These are phyloP conservation scores for Nannobrachium achirus DNA, from an alignment of 2,113 vertebrate genomes.

Conservation along the genomic window DNA sequence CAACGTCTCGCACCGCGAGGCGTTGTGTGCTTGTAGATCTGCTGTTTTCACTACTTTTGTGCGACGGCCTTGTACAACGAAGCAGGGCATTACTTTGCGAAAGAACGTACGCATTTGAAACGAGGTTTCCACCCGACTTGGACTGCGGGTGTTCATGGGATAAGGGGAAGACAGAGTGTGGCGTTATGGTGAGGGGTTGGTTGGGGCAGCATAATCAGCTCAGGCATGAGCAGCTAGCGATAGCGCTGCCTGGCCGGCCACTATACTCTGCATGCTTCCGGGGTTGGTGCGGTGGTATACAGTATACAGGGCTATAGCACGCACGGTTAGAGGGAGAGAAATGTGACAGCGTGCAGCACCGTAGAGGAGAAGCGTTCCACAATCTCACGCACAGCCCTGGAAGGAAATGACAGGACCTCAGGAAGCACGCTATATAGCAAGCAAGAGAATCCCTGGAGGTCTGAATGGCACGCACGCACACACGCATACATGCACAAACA, in stretches of 20 bases:
- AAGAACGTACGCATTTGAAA: too few species aligned
- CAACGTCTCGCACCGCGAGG: too few species aligned
- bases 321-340: slow-evolving; percentile 35
- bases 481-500: too few species aligned
- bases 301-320: not conserved
- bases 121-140: too few species aligned
- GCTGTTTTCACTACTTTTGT: too few species aligned
- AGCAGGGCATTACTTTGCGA: too few species aligned
- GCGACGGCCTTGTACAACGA: too few species aligned
- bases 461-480: slow-evolving; percentile 55
- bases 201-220: slow-evolving; percentile 40
- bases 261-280: slow-evolving; percentile 40
- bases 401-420: slow-evolving; percentile 20
- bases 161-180: too few species aligned
- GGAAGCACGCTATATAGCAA: slow-evolving; percentile 15
- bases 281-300: slow-evolving; percentile 26
- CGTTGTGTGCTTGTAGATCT: too few species aligned
- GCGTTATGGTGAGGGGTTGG: slow-evolving; percentile 4
- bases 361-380: slow-evolving; percentile 27
- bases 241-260: too few species aligned
- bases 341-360: slow-evolving; percentile 39
- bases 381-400: slow-evolving; percentile 37
- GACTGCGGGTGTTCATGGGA: too few species aligned
- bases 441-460: slow-evolving; percentile 64
- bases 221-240: slow-evolving; percentile 38